Percentiles rank a stretch among this genome's conserved stretches.
Conservation (phyloP, 2,888 invertebrate species). For the Tiliacea citrago region DNA sequence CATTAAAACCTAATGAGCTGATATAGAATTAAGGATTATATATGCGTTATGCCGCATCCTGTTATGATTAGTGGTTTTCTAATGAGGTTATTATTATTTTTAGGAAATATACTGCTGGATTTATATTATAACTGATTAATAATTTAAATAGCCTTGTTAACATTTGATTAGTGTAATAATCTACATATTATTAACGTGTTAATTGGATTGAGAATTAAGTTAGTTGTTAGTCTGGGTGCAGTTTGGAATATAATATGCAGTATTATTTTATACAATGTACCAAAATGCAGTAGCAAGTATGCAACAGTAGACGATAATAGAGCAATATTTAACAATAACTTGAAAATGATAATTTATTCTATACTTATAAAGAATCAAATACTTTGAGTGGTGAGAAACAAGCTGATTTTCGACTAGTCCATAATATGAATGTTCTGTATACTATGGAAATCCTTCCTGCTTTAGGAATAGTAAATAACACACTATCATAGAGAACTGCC, state of each 20-base stretch:
- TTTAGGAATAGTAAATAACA: constrained; percentile 4
- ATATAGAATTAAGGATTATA: constrained; percentile 50
- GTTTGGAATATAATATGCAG: constrained; percentile 2
- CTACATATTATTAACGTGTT: constrained; percentile 37
- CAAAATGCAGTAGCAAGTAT: no score
- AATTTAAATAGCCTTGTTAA: constrained; percentile 31
- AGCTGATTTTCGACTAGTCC: neutral
- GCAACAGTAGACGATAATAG: neutral
- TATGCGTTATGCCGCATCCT: constrained; percentile 43
- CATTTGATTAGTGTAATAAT: constrained; percentile 11
- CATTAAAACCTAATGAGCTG: constrained; percentile 37
- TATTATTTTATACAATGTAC: neutral
- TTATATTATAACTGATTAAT: constrained; percentile 29
- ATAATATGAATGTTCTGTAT: neutral
- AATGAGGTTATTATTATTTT: constrained; percentile 4
- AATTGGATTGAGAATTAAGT: constrained; percentile 43
- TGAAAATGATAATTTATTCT: neutral
- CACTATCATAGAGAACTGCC: no score
- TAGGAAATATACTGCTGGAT: constrained; percentile 10
- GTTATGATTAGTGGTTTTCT: constrained; percentile 27
- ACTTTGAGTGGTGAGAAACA: neutral
- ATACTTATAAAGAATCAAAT: neutral
- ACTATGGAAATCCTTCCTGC: neutral
- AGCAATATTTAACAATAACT: neutral
- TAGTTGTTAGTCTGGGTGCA: constrained; percentile 27